phyloP scores from a whole-genome alignment of 1,140 invertebrate genomes.

The Formica selysi region DNA sequence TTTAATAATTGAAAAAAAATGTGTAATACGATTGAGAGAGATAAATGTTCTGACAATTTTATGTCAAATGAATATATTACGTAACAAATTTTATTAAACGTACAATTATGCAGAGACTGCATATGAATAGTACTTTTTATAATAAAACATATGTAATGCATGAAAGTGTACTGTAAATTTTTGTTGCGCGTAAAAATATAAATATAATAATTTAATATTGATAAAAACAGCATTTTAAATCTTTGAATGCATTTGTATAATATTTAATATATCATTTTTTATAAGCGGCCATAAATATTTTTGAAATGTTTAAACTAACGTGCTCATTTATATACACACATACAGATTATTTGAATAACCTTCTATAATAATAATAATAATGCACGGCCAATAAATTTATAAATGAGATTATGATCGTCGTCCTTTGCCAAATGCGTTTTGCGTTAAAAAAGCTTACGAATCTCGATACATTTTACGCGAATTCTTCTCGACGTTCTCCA shows the following conservation, averaged over 20 bases:
- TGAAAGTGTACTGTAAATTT: not conserved
- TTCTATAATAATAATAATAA: not conserved
- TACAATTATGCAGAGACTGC: not conserved
- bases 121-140: not conserved
- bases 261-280: not conserved
- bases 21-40: too few relatives aligned
- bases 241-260: not conserved
- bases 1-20: not conserved
- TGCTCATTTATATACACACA: not conserved
- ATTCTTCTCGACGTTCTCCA: constrained; percentile 18
- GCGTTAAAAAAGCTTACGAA: constrained; percentile 1
- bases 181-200: not conserved
- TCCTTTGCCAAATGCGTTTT: not conserved
- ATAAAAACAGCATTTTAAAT: not conserved
- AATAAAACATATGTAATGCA: not conserved
- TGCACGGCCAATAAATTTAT: not conserved
- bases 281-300: not conserved
- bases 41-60: not conserved
- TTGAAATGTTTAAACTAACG: not conserved
- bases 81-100: not conserved
- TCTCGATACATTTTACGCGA: constrained; percentile 40
- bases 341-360: not conserved
- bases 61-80: not conserved
- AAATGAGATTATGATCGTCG: not conserved
- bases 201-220: not conserved